These are phyloP conservation scores for Podarcis lilfordi DNA, from an alignment of 2,797 vertebrate genomes.

Conservation along the genomic window DNA sequence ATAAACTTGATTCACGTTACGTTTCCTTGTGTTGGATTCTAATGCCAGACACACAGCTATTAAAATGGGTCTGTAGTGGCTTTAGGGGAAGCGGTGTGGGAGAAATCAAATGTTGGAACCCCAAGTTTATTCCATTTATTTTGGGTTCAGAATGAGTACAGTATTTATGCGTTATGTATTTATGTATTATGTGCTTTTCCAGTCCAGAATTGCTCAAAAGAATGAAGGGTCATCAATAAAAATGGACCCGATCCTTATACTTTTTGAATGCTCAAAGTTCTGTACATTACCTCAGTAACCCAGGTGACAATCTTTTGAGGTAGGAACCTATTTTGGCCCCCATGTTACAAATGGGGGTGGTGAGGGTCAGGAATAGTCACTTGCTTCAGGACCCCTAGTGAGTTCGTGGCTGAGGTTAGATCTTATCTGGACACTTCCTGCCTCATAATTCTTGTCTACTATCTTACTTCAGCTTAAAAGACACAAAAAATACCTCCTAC, in stretches of 20 bases:
- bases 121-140: not conserved
- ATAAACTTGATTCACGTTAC: slow-evolving; percentile 39
- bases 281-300: not conserved
- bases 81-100: not conserved
- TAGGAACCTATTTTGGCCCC: not conserved
- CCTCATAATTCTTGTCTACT: not conserved
- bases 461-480: not conserved
- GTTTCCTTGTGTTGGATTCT: slow-evolving; percentile 34
- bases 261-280: not conserved
- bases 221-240: not conserved
- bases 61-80: not conserved
- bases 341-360: not conserved
- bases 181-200: not conserved
- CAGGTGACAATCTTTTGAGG: not conserved
- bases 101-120: not conserved
- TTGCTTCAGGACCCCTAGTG: not conserved
- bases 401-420: not conserved
- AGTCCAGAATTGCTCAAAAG: not conserved
- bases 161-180: not conserved
- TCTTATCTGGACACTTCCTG: not conserved
- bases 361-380: not conserved
- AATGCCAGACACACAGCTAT: not conserved
- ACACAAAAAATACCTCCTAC: not conserved
- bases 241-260: not conserved
- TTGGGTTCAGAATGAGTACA: not conserved